Evolutionary conservation across 1,140 invertebrate genomes (phyloP), one percentile per base, ranked within the genome.

Genomic region (Calephelis virginiensis): DNA sequence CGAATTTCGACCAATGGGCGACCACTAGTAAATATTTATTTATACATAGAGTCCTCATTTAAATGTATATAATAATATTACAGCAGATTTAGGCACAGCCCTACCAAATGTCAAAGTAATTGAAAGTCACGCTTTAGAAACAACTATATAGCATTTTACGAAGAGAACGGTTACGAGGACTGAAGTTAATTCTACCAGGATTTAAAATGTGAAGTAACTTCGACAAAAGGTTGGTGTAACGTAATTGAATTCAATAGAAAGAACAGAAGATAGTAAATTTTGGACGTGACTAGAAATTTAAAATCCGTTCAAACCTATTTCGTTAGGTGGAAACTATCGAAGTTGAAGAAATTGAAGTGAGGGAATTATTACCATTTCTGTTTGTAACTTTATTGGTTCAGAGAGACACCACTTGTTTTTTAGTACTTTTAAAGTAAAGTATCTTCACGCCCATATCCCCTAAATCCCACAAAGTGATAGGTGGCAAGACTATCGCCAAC

Each of bases 221-320:
- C 50, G 53, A 14, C 61, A 66, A 70, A 62, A 63, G 45, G 61
- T 66, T 49, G 12, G 49, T 14, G 37, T 70, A 64, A 64, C 56
- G 64, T 59, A 70, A 64, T 66, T 63, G 61, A 67, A 70, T 64
- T 70, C 61, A 38, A 63, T 60, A 67, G 66, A 56, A 45, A 61
- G 59, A 62, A 67, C 66, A 70, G 61, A 50, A 70, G 59, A 66
- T 70, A 70, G 61, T 70, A 67, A 67, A 53, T 66, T 66, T 28
- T 14, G 64, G 63, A 70, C 69, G 69, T 70, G 69, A 66, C 61
- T 66, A 60, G 64, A 66, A 66, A 48, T 61, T 14, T 49, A 67
- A 64, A 56, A 43, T 49, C 7, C 61, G 8, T 50, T 63, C 63
- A 61, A 63, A 75, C 8, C 17, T 53, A 53, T 53, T 53, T 53